Percentiles rank a stretch among this genome's conserved stretches.
phyloP scores from a whole-genome alignment of 2,113 vertebrate species.

The Jaculus jaculus region DNA sequence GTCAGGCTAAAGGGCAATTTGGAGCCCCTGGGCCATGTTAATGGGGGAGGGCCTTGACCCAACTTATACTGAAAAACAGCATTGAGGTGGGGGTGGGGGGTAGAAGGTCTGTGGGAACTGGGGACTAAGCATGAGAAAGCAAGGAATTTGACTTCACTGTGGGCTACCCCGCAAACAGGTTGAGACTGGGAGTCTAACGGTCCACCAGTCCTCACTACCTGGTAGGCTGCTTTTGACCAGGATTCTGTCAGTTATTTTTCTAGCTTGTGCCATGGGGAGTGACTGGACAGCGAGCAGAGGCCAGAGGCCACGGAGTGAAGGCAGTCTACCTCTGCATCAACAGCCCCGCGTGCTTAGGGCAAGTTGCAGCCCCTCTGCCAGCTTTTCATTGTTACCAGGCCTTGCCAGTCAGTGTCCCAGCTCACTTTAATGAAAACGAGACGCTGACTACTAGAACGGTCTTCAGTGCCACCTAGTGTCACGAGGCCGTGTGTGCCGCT shows the following conservation, averaged over 20 bases:
- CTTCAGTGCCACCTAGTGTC: conserved; percentile 50
- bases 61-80: not conserved
- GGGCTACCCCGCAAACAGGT: not conserved
- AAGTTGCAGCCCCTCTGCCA: not conserved
- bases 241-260: not conserved
- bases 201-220: too few relatives aligned
- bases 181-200: not conserved
- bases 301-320: not conserved
- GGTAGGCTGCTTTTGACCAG: not conserved
- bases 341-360: too few relatives aligned
- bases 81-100: not conserved
- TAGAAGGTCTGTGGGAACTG: not conserved
- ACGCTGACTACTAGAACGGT: not conserved
- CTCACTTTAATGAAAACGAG: not conserved
- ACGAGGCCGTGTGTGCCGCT: accelerated
- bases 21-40: not conserved
- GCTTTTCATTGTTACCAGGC: not conserved
- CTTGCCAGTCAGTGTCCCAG: too few relatives aligned
- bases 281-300: not conserved
- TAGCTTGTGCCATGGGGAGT: not conserved
- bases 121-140: not conserved
- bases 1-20: not conserved
- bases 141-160: not conserved
- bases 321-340: not conserved
- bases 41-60: not conserved